Percentiles rank a stretch among this genome's conserved stretches.
These are phyloP conservation scores for Halocaridina rubra DNA, from an alignment of 2,888 invertebrate genomes.

Conservation along the genomic window DNA sequence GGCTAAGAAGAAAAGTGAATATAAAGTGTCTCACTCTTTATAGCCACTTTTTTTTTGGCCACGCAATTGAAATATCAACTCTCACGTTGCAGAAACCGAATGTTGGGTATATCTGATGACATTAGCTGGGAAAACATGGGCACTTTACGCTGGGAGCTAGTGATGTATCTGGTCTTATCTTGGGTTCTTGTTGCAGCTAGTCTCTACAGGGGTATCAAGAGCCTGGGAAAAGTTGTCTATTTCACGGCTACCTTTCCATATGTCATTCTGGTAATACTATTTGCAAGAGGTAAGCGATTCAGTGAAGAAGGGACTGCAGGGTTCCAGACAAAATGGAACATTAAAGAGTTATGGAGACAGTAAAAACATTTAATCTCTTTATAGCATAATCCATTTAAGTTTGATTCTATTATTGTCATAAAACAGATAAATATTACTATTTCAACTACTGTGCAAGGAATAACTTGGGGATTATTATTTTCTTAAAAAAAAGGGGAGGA, in stretches of 20 bases:
- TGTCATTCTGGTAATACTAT: slow-evolving; percentile 79
- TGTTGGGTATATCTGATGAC: slow-evolving; percentile 49
- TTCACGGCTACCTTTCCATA: slow-evolving; percentile 84
- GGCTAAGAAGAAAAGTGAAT: background rate
- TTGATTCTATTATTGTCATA: background rate
- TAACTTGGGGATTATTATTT: too few species aligned
- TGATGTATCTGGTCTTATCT: slow-evolving; percentile 80
- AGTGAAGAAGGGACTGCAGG: background rate
- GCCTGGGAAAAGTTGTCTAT: slow-evolving; percentile 82
- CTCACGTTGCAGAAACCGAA: slow-evolving; percentile 59
- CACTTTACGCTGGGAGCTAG: slow-evolving; percentile 77
- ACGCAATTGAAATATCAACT: too few species aligned
- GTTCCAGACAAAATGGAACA: background rate
- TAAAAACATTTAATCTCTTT: too few species aligned
- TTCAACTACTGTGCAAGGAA: background rate
- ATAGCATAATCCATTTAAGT: too few species aligned
- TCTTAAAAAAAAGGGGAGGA: too few species aligned
- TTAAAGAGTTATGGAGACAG: too few species aligned
- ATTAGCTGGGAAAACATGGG: slow-evolving; percentile 74
- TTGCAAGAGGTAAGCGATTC: slow-evolving; percentile 74
- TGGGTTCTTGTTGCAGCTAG: slow-evolving; percentile 85
- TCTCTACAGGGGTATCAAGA: slow-evolving; percentile 83
- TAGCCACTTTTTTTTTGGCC: too few species aligned
- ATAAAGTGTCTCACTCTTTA: too few species aligned
- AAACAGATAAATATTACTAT: background rate